Conservation (phyloP, 2,888 invertebrate species). For the Andrena chrysosceles region DNA sequence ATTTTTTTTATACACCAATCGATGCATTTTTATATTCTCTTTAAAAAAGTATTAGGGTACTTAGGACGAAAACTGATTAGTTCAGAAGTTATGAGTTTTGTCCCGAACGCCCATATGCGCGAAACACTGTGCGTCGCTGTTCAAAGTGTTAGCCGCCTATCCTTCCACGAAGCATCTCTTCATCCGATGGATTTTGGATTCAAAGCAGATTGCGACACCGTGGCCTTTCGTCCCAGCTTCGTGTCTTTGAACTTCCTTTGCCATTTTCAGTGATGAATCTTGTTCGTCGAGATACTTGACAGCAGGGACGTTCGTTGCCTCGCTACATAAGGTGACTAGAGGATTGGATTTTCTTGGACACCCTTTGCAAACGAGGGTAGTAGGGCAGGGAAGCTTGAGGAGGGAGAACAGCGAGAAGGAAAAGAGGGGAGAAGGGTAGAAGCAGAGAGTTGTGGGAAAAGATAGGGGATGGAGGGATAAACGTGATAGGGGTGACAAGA, state of each 20-base stretch:
- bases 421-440: too few relatives aligned
- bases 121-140: too few relatives aligned
- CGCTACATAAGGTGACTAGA: neutral
- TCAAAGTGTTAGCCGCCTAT: neutral
- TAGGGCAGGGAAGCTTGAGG: too few relatives aligned
- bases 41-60: too few relatives aligned
- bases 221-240: neutral
- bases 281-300: neutral
- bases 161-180: neutral
- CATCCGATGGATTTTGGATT: slow-evolving; percentile 1
- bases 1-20: too few relatives aligned
- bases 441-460: too few relatives aligned
- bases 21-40: too few relatives aligned
- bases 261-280: neutral
- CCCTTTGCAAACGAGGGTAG: neutral
- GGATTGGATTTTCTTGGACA: neutral
- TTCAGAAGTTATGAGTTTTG: too few relatives aligned
- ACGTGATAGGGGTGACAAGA: too few relatives aligned
- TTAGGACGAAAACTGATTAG: too few relatives aligned
- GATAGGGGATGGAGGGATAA: too few relatives aligned
- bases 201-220: neutral
- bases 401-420: neutral
- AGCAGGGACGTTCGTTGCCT: neutral
- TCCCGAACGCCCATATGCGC: too few relatives aligned
- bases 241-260: slow-evolving; percentile 29